A percentile compares a stretch with the other conserved stretches of the same genome.
These are phyloP conservation scores for Agonopterix arenella DNA, from an alignment of 2,888 invertebrate species.

Conservation along the genomic window DNA sequence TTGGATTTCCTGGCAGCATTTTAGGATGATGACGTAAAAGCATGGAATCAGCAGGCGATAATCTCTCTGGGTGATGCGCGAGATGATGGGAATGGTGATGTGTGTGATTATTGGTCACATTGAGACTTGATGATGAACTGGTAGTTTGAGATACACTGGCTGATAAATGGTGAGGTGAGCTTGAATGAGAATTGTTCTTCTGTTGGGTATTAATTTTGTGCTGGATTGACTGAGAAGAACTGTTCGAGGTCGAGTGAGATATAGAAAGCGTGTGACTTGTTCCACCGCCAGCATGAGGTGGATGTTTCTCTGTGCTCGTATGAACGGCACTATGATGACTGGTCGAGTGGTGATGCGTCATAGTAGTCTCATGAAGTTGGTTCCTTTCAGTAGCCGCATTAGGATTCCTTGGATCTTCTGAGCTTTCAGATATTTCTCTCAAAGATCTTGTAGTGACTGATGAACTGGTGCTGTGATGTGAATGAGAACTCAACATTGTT, in stretches of 20 bases:
- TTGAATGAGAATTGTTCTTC: slow-evolving; percentile 62
- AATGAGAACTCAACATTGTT: slow-evolving; percentile 82
- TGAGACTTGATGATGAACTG: slow-evolving; percentile 71
- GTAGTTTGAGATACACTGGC: slow-evolving; percentile 75
- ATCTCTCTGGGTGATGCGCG: slow-evolving; percentile 80
- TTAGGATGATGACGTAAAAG: slow-evolving; percentile 68
- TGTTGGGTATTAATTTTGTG: slow-evolving; percentile 77
- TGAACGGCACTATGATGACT: slow-evolving; percentile 81
- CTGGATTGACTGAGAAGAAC: slow-evolving; percentile 80
- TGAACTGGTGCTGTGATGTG: slow-evolving; percentile 83
- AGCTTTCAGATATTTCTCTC: slow-evolving; percentile 77
- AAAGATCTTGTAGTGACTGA: slow-evolving; percentile 82
- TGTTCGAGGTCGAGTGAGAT: slow-evolving; percentile 81
- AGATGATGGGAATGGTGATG: slow-evolving; percentile 81
- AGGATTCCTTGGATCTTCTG: slow-evolving; percentile 64
- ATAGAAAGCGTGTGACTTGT: slow-evolving; percentile 79
- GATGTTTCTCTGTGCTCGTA: slow-evolving; percentile 79
- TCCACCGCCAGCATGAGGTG: slow-evolving; percentile 66
- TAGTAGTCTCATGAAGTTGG: slow-evolving; percentile 79
- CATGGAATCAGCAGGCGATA: slow-evolving; percentile 78
- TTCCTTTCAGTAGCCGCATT: slow-evolving; percentile 75
- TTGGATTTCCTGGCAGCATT: slow-evolving; percentile 75
- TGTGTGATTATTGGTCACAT: slow-evolving; percentile 63
- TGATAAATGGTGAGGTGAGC: slow-evolving; percentile 72
- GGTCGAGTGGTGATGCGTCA: slow-evolving; percentile 81